Percentiles rank a stretch among this genome's conserved stretches.
These are phyloP conservation scores for Campaea margaritaria DNA, from an alignment of 2,888 invertebrate species.

Conservation along the genomic window DNA sequence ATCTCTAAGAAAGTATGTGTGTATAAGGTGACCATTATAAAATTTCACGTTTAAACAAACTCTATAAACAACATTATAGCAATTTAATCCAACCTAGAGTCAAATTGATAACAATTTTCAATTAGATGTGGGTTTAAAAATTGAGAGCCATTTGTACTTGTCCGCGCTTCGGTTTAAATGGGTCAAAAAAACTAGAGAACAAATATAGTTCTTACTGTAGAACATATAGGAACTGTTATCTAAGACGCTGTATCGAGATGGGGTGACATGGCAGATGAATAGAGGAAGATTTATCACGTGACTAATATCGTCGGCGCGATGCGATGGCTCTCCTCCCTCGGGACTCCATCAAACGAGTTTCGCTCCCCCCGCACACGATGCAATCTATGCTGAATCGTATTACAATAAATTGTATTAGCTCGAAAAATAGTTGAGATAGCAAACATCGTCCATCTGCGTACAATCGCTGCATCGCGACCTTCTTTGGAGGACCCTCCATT, in stretches of 20 bases:
- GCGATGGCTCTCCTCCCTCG: constrained; percentile 72
- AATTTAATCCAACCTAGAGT: constrained; percentile 31
- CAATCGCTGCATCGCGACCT: constrained; percentile 68
- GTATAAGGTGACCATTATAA: constrained; percentile 1
- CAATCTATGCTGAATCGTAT: constrained; percentile 86
- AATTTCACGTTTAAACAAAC: constrained; percentile 1
- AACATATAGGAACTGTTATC: constrained; percentile 55
- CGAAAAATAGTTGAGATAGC: constrained; percentile 84
- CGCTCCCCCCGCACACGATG: constrained; percentile 79
- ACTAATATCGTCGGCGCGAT: constrained; percentile 81
- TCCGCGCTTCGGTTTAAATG: constrained; percentile 53
- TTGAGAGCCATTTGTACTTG: constrained; percentile 42
- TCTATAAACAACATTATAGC: constrained; percentile 21
- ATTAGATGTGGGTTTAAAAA: constrained; percentile 42
- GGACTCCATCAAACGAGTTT: constrained; percentile 84
- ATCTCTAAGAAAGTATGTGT: constrained; percentile 1
- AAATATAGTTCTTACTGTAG: constrained; percentile 71
- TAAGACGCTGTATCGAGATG: constrained; percentile 53
- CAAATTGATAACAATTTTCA: constrained; percentile 42
- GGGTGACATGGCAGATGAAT: constrained; percentile 61
- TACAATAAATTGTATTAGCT: constrained; percentile 86
- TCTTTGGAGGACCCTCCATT: constrained; percentile 66
- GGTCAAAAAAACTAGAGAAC: constrained; percentile 66
- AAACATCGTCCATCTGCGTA: constrained; percentile 84
- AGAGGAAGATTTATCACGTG: constrained; percentile 83